Percentiles rank a stretch among this genome's conserved stretches.
Evolutionary conservation across 2,888 invertebrate genomes (phyloP).

Genomic region (Acheta domesticus): DNA sequence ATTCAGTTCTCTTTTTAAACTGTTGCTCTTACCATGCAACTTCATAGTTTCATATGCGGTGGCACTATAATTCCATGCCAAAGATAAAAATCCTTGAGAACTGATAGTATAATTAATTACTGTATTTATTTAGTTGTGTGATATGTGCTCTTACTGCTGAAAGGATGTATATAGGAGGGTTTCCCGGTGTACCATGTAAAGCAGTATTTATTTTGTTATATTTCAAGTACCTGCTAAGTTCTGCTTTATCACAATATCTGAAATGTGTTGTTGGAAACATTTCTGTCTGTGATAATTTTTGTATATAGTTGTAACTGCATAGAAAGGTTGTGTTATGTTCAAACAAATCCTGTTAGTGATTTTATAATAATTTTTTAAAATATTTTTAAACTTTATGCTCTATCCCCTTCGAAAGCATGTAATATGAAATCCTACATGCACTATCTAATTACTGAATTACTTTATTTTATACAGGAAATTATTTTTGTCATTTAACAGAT

Average conservation of each 20-base stretch:
- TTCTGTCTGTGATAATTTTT: conserved; percentile 18
- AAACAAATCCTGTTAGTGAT: too few species aligned
- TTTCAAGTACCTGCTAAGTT: conserved; percentile 1
- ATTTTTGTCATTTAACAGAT: too few species aligned
- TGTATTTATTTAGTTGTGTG: neutral
- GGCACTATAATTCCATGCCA: neutral
- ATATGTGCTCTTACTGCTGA: neutral
- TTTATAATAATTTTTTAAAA: too few species aligned
- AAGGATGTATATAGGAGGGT: neutral
- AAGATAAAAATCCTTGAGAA: neutral
- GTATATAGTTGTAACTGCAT: neutral
- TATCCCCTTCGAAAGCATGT: too few species aligned
- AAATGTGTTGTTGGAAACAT: neutral
- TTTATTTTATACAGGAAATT: too few species aligned
- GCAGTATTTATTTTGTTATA: conserved; percentile 18
- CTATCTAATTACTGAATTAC: too few species aligned
- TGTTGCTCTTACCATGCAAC: neutral
- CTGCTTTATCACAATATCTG: conserved; percentile 5
- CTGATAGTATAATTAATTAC: neutral
- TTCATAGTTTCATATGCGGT: neutral
- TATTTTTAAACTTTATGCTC: too few species aligned
- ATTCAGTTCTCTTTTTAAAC: neutral
- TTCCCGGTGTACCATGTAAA: neutral
- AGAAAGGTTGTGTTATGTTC: too few species aligned
- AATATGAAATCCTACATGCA: too few species aligned